Conservation (phyloP, 2,888 invertebrate species). For the Cheilosia impressa region DNA sequence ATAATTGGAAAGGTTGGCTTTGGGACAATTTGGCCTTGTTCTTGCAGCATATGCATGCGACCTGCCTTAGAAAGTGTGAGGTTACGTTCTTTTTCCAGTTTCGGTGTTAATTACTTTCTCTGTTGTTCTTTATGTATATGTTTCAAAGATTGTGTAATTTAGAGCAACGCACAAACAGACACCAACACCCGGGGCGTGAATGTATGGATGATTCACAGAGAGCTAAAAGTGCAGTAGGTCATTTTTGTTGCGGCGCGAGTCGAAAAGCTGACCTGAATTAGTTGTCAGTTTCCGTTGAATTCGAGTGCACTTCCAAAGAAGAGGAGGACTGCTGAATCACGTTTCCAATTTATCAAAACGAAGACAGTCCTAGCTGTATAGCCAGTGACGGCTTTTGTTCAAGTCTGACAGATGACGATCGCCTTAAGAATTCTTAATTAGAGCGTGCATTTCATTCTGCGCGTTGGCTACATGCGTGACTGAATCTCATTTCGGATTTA, state of each 20-base stretch:
- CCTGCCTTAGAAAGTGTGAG: conserved; percentile 33
- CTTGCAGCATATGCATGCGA: conserved; percentile 2
- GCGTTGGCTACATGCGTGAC: background rate
- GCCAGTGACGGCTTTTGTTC: background rate
- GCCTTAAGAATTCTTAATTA: background rate
- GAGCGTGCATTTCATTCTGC: background rate
- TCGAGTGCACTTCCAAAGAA: background rate
- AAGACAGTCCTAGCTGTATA: background rate
- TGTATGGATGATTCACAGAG: background rate
- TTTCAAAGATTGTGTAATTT: conserved; percentile 14
- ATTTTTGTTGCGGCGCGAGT: background rate
- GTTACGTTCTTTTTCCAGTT: conserved; percentile 34
- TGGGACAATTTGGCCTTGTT: conserved; percentile 30
- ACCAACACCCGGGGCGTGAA: too few relatives aligned
- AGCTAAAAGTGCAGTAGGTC: conserved; percentile 16
- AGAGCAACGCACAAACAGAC: background rate
- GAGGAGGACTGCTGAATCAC: background rate
- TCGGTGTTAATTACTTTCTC: conserved; percentile 28
- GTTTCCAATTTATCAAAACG: background rate
- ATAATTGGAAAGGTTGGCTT: conserved; percentile 18
- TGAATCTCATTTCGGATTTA: background rate
- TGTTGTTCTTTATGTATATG: background rate
- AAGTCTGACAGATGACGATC: background rate
- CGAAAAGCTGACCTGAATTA: conserved; percentile 1
- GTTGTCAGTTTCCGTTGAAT: background rate